Conservation (phyloP, 30 jellyfish, hydroid and myxozoan species). For the Chrysaora quinquecirrha region DNA sequence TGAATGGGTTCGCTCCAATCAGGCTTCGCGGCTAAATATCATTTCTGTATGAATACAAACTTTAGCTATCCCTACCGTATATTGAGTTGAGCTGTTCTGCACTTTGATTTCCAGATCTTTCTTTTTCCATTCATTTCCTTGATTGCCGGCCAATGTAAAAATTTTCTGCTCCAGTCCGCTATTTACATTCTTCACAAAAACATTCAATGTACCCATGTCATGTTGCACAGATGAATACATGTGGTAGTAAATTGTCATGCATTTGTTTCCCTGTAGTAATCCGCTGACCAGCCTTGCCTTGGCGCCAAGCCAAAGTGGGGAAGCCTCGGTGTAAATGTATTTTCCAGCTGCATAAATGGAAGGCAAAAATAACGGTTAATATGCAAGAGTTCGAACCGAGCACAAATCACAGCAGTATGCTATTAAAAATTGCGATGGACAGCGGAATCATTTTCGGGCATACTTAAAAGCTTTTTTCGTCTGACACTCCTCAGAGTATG, state of each 20-base stretch:
- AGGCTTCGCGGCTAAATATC: no score
- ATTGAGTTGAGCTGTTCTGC: neutral
- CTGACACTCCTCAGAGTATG: no score
- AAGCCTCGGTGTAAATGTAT: slow-evolving; percentile 71
- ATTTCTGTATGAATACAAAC: neutral
- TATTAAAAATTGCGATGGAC: no score
- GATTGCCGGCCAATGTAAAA: slow-evolving; percentile 53
- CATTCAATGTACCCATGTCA: slow-evolving; percentile 60
- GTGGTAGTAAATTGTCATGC: slow-evolving; percentile 65
- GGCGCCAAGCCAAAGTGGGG: slow-evolving; percentile 64
- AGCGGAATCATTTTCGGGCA: no score
- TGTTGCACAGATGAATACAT: slow-evolving; percentile 56
- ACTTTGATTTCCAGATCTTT: neutral
- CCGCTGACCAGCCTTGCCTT: slow-evolving; percentile 64
- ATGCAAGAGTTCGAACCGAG: no score
- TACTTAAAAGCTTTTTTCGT: no score
- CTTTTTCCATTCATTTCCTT: slow-evolving; percentile 67
- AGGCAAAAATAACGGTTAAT: no score
- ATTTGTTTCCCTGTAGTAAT: slow-evolving; percentile 3
- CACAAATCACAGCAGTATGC: no score
- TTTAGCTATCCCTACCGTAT: neutral
- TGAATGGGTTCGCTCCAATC: no score
- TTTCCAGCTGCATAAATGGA: slow-evolving; percentile 31
- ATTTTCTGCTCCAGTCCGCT: slow-evolving; percentile 4
- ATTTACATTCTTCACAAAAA: slow-evolving; percentile 12